Base-by-base conservation (phyloP, 2,888 invertebrate species). In the Furcula furcula region DNA sequence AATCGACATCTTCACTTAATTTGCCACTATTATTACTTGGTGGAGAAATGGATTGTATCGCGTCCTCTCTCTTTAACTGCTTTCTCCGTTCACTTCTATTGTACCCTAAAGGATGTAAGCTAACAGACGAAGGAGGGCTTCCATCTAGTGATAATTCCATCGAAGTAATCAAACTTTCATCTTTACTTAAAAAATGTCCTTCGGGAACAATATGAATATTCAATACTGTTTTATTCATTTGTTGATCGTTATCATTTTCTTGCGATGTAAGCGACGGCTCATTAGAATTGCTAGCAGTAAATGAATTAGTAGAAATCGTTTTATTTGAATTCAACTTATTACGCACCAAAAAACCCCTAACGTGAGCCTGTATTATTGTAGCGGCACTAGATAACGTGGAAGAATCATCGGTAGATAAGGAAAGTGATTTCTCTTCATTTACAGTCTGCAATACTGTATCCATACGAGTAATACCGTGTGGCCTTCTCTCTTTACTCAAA, bases 291-390 rank as follows among this genome's bases (percentile, higher is more conserved):
- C 44, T 48, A 22, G 52, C 48, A 25, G 74, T 62, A 35, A 79
- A 55, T 10, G 87, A 85, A 53, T 69, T 76, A 13, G 67, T 72
- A 19, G 85, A 83, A n/a, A 56, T 46, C 0, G 82, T 80, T 74
- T 82, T 88, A 40, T 78, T 78, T 21, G 74, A 71, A 51, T 81
- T 74, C n/a, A 83, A 54, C 57, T 80, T 82, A 64, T 90, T 91
- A 37, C 93, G 81, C 20, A 91, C 91, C 59, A 93, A 86, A 65
- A 91, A 93, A 1, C 93, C 93, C 40, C 93, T 86, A 27, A 93
- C 91, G 29, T 93, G 92, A 3, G 93, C 92, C 76, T 93, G 93
- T 49, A 93, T 93, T 55, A 90, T 90, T 2, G 91, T 92, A 19
- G 93, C 92, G 10, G 91, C 92, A 62, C 90, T 90, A 12, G 89